phyloP scores from a whole-genome alignment of 1,140 invertebrate species.

The Microplitis demolitor region DNA sequence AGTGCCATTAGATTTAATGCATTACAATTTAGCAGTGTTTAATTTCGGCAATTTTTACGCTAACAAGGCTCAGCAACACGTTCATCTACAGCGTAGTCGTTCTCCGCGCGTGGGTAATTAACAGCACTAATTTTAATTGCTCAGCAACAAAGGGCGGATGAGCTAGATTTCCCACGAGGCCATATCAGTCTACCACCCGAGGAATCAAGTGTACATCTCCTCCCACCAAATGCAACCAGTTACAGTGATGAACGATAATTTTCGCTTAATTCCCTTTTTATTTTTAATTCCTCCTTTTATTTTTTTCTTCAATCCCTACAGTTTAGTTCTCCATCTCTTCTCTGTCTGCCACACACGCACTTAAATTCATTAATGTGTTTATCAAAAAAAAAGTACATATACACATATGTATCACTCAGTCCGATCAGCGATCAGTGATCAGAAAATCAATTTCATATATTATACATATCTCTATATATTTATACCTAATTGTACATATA shows the following conservation, averaged over 20 bases:
- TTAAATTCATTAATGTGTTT: too few species aligned
- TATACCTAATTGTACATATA: background rate
- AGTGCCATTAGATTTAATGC: too few species aligned
- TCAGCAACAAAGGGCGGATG: constrained; percentile 36
- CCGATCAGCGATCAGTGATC: too few species aligned
- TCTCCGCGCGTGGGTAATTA: constrained; percentile 28
- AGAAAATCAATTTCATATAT: background rate
- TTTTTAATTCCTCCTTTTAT: constrained; percentile 8
- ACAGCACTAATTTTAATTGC: constrained; percentile 38
- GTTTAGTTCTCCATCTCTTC: constrained; percentile 11
- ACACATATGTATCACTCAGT: too few species aligned
- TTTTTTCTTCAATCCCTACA: background rate
- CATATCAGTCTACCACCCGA: too few species aligned
- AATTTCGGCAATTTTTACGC: background rate
- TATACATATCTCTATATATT: background rate
- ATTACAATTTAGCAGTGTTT: too few species aligned
- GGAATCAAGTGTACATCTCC: constrained; percentile 8
- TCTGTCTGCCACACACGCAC: too few species aligned
- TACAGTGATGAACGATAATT: constrained; percentile 33
- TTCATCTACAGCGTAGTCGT: background rate
- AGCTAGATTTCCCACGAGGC: constrained; percentile 33
- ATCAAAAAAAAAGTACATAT: too few species aligned
- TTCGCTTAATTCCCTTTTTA: constrained; percentile 31
- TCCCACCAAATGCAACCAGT: constrained; percentile 14
- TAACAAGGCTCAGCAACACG: background rate